Base-by-base conservation (phyloP, 2,888 invertebrate species). In the Perizoma flavofasciatum region DNA sequence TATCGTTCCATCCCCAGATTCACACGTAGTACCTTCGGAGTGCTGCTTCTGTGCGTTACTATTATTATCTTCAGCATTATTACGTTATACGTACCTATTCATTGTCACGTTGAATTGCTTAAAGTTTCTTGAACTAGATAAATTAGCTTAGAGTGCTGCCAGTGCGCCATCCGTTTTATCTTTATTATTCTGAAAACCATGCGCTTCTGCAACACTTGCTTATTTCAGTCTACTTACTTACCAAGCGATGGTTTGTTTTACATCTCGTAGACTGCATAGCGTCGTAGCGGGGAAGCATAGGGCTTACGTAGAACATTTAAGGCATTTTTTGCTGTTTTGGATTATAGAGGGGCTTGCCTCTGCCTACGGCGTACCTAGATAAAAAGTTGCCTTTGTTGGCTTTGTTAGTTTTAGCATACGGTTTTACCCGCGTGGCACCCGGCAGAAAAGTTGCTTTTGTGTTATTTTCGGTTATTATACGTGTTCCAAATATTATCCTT, bases 91-190 rank as follows among this genome's bases (percentile, higher is more conserved):
- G 22, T 22, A 74, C 69, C 77, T 72, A 73, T 74, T 75, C 73
- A 72, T 72, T 78, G 68, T 71, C 71, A 71, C 66, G 60, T 66
- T 50, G 65, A 72, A 71, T 76, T 77, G 72, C 67, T 72, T 69
- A 60, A 75, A 77, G 72, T 74, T 72, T 67, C 71, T 75, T 74
- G 69, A 74, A 79, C 72, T 74, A 74, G 73, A 79, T 72, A 74
- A 75, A 77, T 76, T 75, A 73, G 69, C 71, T 67, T 46, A 57
- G 66, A 62, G 61, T 69, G 59, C 63, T 61, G 61, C 59, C 57
- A 57, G 45, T 46, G 52, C 55, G 48, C 55, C 56, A 50, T 60
- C 48, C 57, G 53, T 59, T 55, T 49, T 57, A 34, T 67, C 61
- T 65, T 64, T 63, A 64, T 65, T 66, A 65, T 64, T 63, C 49